Percentiles rank a stretch among this genome's conserved stretches.
phyloP scores from a whole-genome alignment of 2,113 vertebrate genomes.

The Xyliphius kryptos region DNA sequence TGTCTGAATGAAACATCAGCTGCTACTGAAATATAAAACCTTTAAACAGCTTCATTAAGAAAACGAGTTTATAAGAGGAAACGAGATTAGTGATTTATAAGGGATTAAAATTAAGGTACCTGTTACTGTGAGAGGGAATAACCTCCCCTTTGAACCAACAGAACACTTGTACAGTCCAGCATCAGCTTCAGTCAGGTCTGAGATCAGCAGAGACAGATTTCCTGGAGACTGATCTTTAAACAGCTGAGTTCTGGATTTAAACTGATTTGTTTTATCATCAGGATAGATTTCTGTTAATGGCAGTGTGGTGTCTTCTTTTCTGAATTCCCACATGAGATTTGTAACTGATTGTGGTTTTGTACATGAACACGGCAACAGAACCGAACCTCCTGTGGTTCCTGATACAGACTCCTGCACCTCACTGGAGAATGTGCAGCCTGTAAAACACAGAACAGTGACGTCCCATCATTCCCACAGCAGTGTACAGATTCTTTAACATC shows the following conservation, averaged over 20 bases:
- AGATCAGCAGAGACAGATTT: constrained; percentile 22
- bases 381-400: background rate
- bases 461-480: too few relatives aligned
- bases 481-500: too few relatives aligned
- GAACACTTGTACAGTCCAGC: background rate
- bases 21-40: too few relatives aligned
- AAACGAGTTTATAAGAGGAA: too few relatives aligned
- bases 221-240: background rate
- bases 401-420: background rate
- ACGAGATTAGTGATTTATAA: too few relatives aligned
- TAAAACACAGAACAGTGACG: background rate
- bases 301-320: background rate
- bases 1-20: too few relatives aligned
- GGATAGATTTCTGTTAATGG: background rate
- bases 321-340: background rate
- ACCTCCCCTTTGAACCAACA: too few relatives aligned
- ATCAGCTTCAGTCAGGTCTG: constrained; percentile 16
- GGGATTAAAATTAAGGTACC: too few relatives aligned
- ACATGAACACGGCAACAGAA: background rate
- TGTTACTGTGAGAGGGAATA: too few relatives aligned
- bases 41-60: too few relatives aligned
- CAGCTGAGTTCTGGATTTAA: constrained; percentile 2
- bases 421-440: background rate
- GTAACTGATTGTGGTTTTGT: background rate
- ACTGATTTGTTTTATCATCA: background rate